Base-by-base conservation (phyloP, 2,888 invertebrate genomes). In the Malthinus flaveolus region DNA sequence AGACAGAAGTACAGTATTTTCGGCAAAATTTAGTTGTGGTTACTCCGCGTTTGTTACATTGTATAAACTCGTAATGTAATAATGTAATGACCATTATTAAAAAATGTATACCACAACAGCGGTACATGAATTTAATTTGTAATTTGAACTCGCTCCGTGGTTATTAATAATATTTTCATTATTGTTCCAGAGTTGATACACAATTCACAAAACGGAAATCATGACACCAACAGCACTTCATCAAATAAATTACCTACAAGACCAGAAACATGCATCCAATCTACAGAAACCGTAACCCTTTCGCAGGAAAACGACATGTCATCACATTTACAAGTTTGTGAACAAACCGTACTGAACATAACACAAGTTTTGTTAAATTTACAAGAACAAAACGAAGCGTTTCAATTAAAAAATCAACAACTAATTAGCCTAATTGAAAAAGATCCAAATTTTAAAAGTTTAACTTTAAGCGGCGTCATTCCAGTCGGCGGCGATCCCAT, bases 381-480 rank as follows among this genome's bases (percentile, higher is more conserved):
- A 52, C 65, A 63, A 48, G 32, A 44, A 32, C 58, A 68, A 60
- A 47, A 66, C 8, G 59, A 63, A 15, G 56, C 53, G 49, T 54
- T 69, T 42, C 62, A 51, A 32, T 64, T 64, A 12, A 36, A 9
- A 12, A 60, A 56, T n/a, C 23, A 52, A 3, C 15, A 46, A 42
- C 12, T 60, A 34, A 65, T 15, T 15, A 60, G 64, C 11, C 42
- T 71, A 31, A 44, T 68, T 12, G 63, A 64, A 32, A 65, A 64
- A 56, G 49, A 65, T 49, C 62, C 64, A 1, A 42, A 47, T 4
- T 39, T 64, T 2, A 66, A 42, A 47, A 65, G 59, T 11, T 53
- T 71, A 36, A 63, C 54, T 13, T 53, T 71, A 11, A 63, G 63
- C n/a, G 69, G 71, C 10, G 36, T 56, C 35, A 57, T 67, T 23